Evolutionary conservation across 2,113 vertebrate genomes (phyloP), one percentile per base, ranked within the genome.

Genomic region (Sylvilagus bachmani): DNA sequence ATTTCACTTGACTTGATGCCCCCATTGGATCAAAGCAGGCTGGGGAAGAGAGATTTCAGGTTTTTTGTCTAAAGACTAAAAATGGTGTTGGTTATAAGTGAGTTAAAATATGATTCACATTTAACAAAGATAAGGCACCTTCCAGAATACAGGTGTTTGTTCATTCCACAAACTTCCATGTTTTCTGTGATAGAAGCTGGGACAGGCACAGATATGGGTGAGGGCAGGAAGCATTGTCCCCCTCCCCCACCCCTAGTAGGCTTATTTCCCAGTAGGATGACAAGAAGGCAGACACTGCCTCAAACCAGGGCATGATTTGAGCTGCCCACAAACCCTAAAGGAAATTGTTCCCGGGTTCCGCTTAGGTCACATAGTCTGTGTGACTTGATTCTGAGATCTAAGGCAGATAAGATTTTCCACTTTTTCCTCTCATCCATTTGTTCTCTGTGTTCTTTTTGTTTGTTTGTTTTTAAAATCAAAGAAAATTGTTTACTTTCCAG

Each of bases 401-500:
- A 38, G 38, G 25, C 29, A 53, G 53, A 33, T 87, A 84, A 53
- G 36, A 38, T 44, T 90, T 86, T 93, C 82, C 27, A 29, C 51
- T 91, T 86, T 89, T 85, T 69, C 49, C 53, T 81, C 16, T 73
- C 51, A 71, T 74, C 22, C 38, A 77, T 58, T 53, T 75, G 25
- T 85, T 80, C 79, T 83, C 86, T 75, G 79, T 44, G 11, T 66
- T 53, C 4, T 74, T 49, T 90, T 75, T 58, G 19, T 58, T 75
- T 58, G 19, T 58, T 61, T 82, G 51, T 58, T 27, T 88, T 80
- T 31, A 6, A 74, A 90, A 86, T 70, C 17, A 80, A 94, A 92
- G 64, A 93, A 94, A 85, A 92, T 55, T 81, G 24, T 83, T 95
- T 89, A 86, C 82, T 95, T 90, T 96, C 31, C 66, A 89, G 51